Conservation (phyloP, 2,888 invertebrate species). For the Cactoblastis cactorum region DNA sequence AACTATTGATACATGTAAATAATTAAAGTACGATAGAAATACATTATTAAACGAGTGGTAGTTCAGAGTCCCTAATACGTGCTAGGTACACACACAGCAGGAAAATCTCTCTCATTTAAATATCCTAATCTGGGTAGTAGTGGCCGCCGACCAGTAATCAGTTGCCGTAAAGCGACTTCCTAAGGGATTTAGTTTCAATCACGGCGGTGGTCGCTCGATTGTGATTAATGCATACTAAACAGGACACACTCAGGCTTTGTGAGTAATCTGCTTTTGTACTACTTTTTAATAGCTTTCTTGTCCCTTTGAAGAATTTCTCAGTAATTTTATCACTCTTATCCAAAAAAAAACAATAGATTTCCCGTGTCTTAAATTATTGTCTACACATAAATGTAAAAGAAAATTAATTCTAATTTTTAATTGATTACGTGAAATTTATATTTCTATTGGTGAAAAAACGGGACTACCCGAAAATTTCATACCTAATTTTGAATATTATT, state of each 20-base stretch:
- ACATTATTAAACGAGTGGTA: too few species aligned
- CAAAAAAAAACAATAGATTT: background rate
- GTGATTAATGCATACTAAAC: conserved; percentile 78
- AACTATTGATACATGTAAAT: too few species aligned
- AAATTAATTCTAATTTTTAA: too few species aligned
- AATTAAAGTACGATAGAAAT: too few species aligned
- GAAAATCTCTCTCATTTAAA: conserved; percentile 46
- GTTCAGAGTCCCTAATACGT: too few species aligned
- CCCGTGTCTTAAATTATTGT: background rate
- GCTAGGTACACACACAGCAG: conserved; percentile 7
- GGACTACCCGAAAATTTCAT: too few species aligned
- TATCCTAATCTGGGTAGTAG: conserved; percentile 56
- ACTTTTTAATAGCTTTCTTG: conserved; percentile 9
- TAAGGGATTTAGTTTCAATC: conserved; percentile 75
- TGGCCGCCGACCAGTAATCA: conserved; percentile 59
- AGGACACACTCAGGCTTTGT: conserved; percentile 30
- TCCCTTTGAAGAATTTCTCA: background rate
- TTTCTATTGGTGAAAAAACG: too few species aligned
- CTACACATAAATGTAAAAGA: background rate
- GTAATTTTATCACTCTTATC: background rate
- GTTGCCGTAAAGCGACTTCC: conserved; percentile 53
- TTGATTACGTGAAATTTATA: too few species aligned
- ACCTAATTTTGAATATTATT: too few species aligned
- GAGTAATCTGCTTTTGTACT: conserved; percentile 5
- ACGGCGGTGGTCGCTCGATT: conserved; percentile 53